Evolutionary conservation across 2,113 vertebrate species (phyloP).

Genomic region (Accipiter cooperii): DNA sequence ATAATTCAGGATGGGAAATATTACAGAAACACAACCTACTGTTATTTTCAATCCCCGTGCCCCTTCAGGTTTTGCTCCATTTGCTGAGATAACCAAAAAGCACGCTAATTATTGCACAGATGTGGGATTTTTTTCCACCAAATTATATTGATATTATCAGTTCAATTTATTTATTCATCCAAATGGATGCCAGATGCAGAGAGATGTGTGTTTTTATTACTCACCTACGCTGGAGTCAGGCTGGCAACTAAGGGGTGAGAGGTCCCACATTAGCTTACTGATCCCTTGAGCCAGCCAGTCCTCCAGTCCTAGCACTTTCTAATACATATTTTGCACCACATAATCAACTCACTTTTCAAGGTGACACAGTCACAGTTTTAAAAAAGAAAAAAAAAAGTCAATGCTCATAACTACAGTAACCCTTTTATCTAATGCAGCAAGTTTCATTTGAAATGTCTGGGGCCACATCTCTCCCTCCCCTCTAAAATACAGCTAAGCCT

Average conservation of each 20-base stretch:
- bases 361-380: neutral
- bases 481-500: neutral
- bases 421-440: neutral
- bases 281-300: neutral
- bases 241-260: neutral
- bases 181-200: neutral
- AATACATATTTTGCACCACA: neutral
- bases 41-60: neutral
- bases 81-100: constrained; percentile 10
- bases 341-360: constrained; percentile 1
- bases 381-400: neutral
- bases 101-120: constrained; percentile 8
- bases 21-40: neutral
- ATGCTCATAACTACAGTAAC: neutral
- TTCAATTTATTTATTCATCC: neutral
- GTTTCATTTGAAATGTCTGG: neutral
- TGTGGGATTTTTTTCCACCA: neutral
- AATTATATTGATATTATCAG: constrained; percentile 12
- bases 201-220: neutral
- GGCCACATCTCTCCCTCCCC: neutral
- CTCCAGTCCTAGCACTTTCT: neutral
- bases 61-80: neutral
- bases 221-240: neutral
- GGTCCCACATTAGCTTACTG: neutral
- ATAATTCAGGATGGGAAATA: neutral